Evolutionary conservation across 2,113 vertebrate genomes (phyloP).

Genomic region (Charadrius vociferus): DNA sequence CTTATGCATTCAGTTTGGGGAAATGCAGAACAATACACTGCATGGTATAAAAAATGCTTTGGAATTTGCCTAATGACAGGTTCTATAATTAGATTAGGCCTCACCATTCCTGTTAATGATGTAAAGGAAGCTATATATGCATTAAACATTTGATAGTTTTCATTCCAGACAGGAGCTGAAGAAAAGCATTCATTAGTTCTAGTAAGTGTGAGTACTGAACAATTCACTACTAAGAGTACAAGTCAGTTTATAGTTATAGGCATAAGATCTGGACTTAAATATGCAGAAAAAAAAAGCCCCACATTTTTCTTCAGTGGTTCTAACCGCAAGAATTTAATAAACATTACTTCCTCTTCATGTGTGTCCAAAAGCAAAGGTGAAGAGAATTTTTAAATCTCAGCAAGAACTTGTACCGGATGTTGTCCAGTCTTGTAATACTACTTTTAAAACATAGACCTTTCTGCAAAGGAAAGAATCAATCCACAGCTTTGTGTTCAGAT

Average conservation of each 20-base stretch:
- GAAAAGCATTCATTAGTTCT: background rate
- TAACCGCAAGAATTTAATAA: background rate
- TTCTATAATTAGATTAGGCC: background rate
- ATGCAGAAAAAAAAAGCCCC: background rate
- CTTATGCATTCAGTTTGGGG: background rate
- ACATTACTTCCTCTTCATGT: slow-evolving; percentile 18
- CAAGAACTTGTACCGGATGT: background rate
- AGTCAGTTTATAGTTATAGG: background rate
- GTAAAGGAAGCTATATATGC: background rate
- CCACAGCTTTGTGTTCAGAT: background rate
- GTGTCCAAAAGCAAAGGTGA: slow-evolving; percentile 21
- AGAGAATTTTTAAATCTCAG: slow-evolving; percentile 7
- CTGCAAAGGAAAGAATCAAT: background rate
- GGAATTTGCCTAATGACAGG: background rate
- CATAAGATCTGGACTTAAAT: background rate
- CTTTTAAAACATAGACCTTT: background rate
- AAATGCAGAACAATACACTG: background rate
- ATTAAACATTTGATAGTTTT: slow-evolving; percentile 7
- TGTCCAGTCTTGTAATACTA: background rate
- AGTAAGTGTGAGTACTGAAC: background rate
- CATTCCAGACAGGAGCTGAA: background rate
- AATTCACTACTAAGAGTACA: background rate
- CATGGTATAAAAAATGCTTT: background rate
- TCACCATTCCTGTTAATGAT: slow-evolving; percentile 16
- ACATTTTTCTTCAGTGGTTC: background rate